phyloP scores from a whole-genome alignment of 2,888 invertebrate species.

The Tenthredo livida region DNA sequence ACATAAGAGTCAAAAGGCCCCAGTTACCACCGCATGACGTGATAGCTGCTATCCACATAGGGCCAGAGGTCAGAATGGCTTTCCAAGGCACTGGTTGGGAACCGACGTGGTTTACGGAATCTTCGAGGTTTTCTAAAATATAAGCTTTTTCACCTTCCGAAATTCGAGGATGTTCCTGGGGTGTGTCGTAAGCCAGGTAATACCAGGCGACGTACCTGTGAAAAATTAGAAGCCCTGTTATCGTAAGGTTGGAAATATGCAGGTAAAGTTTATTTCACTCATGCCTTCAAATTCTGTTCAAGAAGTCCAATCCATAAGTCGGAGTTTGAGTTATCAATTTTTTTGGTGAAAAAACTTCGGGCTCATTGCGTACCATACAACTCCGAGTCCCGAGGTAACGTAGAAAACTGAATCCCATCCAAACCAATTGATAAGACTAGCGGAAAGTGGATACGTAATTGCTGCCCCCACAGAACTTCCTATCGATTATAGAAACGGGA shows the following conservation, averaged over 20 bases:
- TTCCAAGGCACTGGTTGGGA: slow-evolving; percentile 82
- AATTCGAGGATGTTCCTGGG: slow-evolving; percentile 84
- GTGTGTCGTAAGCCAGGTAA: slow-evolving; percentile 83
- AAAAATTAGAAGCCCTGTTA: neutral
- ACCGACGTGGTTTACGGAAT: slow-evolving; percentile 57
- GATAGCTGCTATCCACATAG: slow-evolving; percentile 82
- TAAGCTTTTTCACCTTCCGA: slow-evolving; percentile 81
- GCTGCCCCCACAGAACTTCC: slow-evolving; percentile 85
- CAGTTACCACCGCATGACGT: slow-evolving; percentile 85
- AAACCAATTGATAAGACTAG: slow-evolving; percentile 82
- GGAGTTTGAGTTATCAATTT: too few relatives aligned
- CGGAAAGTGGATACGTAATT: slow-evolving; percentile 85
- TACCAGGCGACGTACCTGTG: slow-evolving; percentile 80
- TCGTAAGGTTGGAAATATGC: neutral
- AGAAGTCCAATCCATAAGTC: neutral
- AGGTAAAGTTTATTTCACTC: neutral
- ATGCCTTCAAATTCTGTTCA: neutral
- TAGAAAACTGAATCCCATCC: slow-evolving; percentile 89
- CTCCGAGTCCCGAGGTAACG: slow-evolving; percentile 82
- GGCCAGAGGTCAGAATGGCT: slow-evolving; percentile 81
- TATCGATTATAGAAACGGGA: slow-evolving; percentile 60
- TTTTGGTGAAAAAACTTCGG: neutral
- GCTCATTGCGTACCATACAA: slow-evolving; percentile 81
- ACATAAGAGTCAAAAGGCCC: slow-evolving; percentile 86
- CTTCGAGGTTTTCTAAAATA: slow-evolving; percentile 81